A percentile compares a stretch with the other conserved stretches of the same genome.
phyloP scores from a whole-genome alignment of 2,113 vertebrate genomes.

The Ovibos moschatus region DNA sequence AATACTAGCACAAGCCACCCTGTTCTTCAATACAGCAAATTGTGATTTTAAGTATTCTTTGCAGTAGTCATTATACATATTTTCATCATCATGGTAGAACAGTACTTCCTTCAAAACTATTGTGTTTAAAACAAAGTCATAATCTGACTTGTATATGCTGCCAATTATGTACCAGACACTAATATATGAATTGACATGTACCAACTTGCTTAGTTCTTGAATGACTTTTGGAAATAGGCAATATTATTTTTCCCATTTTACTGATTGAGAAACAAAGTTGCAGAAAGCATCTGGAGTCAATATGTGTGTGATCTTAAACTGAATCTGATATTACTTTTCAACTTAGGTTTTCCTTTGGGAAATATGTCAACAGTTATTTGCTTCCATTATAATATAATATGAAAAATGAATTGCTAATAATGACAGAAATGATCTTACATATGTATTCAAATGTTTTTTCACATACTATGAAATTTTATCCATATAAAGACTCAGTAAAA shows the following conservation, averaged over 20 bases:
- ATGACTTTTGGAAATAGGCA: neutral
- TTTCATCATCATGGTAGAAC: neutral
- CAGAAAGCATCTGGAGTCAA: neutral
- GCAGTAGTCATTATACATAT: neutral
- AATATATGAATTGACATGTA: neutral
- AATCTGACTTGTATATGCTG: neutral
- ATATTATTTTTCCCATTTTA: neutral
- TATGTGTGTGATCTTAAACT: neutral
- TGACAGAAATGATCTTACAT: neutral
- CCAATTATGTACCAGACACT: neutral
- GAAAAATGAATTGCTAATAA: neutral
- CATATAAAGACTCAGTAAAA: constrained; percentile 32
- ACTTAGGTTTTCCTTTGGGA: neutral
- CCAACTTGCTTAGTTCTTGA: neutral
- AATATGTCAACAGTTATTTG: constrained; percentile 7
- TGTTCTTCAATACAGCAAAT: neutral
- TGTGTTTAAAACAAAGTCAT: neutral
- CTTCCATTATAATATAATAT: neutral
- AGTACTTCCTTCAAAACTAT: neutral
- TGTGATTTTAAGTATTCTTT: neutral
- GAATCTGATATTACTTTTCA: neutral
- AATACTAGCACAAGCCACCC: neutral
- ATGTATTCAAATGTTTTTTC: constrained; percentile 11
- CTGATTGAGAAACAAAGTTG: neutral
- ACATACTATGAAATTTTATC: neutral